A percentile compares a stretch with the other conserved stretches of the same genome.
phyloP scores from a whole-genome alignment of 2,113 vertebrate genomes.

The Carassius gibelio region DNA sequence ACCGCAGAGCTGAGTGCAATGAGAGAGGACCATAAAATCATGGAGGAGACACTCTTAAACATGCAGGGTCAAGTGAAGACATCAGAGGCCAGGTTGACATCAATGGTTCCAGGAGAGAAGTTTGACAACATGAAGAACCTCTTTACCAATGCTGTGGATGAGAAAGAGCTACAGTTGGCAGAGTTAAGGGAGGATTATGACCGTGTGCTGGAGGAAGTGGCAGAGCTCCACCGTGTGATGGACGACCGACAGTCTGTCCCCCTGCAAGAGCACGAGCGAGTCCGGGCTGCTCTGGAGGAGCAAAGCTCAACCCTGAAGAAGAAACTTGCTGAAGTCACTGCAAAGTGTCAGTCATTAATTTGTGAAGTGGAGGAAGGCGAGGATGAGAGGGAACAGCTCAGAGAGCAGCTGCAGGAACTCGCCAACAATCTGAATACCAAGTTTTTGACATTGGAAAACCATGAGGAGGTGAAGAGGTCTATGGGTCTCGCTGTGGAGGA shows the following conservation, averaged over 20 bases:
- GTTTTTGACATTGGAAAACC: constrained; percentile 80
- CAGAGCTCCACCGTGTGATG: constrained; percentile 77
- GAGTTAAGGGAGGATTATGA: constrained; percentile 81
- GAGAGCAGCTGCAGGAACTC: constrained; percentile 82
- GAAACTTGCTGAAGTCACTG: constrained; percentile 77
- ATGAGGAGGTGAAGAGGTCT: constrained; percentile 80
- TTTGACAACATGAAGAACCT: constrained; percentile 90
- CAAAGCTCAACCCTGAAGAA: constrained; percentile 76
- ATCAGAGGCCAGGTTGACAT: constrained; percentile 66
- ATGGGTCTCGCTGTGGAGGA: constrained; percentile 77
- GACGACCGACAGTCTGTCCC: constrained; percentile 69
- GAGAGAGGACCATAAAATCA: constrained; percentile 75
- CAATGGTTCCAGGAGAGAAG: constrained; percentile 76
- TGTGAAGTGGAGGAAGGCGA: constrained; percentile 79
- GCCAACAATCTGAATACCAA: constrained; percentile 80
- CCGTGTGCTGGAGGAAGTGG: constrained; percentile 77
- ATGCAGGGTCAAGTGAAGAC: constrained; percentile 80
- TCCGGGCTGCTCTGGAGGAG: constrained; percentile 77
- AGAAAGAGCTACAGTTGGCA: constrained; percentile 81
- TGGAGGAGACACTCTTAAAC: constrained; percentile 66
- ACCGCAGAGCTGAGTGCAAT: constrained; percentile 76
- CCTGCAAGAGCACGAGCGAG: constrained; percentile 79
- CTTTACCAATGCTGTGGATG: constrained; percentile 80
- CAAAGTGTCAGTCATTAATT: constrained; percentile 81
- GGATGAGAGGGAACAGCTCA: constrained; percentile 79